phyloP scores from a whole-genome alignment of 1,140 invertebrate species.

The Leptinotarsa lineolata region DNA sequence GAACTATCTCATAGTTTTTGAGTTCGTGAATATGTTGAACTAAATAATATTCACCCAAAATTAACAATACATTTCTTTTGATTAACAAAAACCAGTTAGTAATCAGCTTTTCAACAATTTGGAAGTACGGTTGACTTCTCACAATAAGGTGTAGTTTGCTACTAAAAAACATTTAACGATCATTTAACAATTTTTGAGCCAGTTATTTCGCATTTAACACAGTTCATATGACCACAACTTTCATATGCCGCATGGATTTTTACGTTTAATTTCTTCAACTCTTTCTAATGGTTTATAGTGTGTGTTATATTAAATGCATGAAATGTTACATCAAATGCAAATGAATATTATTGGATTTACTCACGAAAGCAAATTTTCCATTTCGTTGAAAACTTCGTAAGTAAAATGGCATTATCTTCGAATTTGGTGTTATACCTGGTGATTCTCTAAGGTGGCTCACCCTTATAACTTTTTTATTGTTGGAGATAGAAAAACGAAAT shows the following conservation, averaged over 20 bases:
- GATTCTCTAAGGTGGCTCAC: too few relatives aligned
- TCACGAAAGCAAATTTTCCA: neutral
- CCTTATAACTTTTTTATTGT: too few relatives aligned
- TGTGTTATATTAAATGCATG: conserved; percentile 1
- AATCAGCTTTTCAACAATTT: neutral
- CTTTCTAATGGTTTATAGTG: conserved; percentile 25
- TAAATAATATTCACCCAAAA: neutral
- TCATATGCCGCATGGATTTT: conserved; percentile 31
- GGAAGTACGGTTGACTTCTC: neutral
- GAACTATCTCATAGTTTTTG: conserved; percentile 28
- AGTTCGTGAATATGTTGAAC: conserved; percentile 19
- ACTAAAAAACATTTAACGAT: conserved; percentile 36
- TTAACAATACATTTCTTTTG: conserved; percentile 24
- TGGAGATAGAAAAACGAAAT: too few relatives aligned
- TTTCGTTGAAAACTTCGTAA: neutral
- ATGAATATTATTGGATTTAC: conserved; percentile 28
- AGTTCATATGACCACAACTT: neutral
- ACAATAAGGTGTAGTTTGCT: conserved; percentile 55
- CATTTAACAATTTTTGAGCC: neutral
- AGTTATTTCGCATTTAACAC: conserved; percentile 3
- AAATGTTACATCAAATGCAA: conserved; percentile 43
- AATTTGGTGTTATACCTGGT: too few relatives aligned
- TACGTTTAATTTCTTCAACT: conserved; percentile 28
- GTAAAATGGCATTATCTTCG: neutral
- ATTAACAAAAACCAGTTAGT: neutral